Conservation (phyloP, 1,140 invertebrate species). For the Sarcophaga peregrina region DNA sequence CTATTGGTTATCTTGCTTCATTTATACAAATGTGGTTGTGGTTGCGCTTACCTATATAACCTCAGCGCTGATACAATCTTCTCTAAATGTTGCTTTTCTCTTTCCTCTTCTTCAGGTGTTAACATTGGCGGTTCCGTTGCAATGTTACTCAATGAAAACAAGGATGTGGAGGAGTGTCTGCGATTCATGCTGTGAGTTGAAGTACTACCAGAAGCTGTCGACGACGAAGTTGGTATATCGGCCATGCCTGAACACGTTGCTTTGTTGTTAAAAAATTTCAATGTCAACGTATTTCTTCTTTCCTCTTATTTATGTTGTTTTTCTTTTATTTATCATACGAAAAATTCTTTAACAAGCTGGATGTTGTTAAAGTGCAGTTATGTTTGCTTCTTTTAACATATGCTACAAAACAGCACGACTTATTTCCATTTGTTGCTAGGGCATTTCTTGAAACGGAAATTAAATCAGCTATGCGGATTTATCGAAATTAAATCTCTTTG, state of each 20-base stretch:
- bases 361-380: conserved; percentile 8
- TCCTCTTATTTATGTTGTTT: background rate
- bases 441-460: background rate
- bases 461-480: background rate
- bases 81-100: conserved; percentile 42
- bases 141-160: conserved; percentile 23
- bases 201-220: background rate
- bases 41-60: conserved; percentile 43
- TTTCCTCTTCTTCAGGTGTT: conserved; percentile 44
- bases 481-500: background rate
- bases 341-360: background rate
- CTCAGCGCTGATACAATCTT: conserved; percentile 44
- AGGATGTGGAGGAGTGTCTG: conserved; percentile 9
- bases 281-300: background rate
- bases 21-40: no score
- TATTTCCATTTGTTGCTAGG: background rate
- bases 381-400: background rate
- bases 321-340: background rate
- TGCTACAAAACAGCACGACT: background rate
- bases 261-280: conserved; percentile 15
- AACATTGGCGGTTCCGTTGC: conserved; percentile 42
- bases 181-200: conserved; percentile 21
- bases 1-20: no score
- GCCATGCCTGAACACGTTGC: conserved; percentile 43
- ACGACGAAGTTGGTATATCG: conserved; percentile 15